Conservation (phyloP, 2,113 vertebrate species). For the Stomatorhinus ivindoensis region DNA sequence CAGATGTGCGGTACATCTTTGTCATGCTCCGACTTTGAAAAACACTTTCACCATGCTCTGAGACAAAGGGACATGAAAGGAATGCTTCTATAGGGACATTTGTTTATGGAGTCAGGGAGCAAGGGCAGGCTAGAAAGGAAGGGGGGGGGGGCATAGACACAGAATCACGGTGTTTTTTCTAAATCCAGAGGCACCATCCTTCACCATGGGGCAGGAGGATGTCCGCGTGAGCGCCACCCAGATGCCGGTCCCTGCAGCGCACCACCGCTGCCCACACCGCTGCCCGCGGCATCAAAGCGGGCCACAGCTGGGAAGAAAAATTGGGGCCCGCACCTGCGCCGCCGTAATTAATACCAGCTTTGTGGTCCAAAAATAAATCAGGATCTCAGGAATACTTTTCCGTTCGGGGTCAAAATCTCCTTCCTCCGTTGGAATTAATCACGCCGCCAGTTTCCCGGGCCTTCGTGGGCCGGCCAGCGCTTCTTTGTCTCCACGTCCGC, state of each 20-base stretch:
- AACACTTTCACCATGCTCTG: neutral
- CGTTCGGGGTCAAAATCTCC: slow-evolving; percentile 69
- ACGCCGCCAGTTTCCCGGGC: slow-evolving; percentile 23
- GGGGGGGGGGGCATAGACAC: neutral
- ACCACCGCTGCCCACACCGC: neutral
- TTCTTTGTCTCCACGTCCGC: slow-evolving; percentile 39
- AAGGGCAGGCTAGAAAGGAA: neutral
- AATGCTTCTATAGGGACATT: neutral
- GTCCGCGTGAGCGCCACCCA: slow-evolving; percentile 54
- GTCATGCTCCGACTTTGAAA: neutral
- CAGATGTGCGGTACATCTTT: neutral
- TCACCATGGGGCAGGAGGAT: slow-evolving; percentile 42
- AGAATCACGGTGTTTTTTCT: slow-evolving; percentile 40
- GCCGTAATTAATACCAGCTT: slow-evolving; percentile 65
- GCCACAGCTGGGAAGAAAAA: slow-evolving; percentile 53
- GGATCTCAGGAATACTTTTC: slow-evolving; percentile 68
- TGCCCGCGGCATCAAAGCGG: slow-evolving; percentile 20
- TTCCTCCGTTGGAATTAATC: slow-evolving; percentile 60
- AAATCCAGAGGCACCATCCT: slow-evolving; percentile 49
- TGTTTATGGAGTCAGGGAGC: neutral
- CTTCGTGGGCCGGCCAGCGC: slow-evolving; percentile 23
- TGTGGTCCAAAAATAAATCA: slow-evolving; percentile 65
- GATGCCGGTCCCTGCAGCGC: slow-evolving; percentile 30
- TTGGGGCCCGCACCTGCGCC: slow-evolving; percentile 65
- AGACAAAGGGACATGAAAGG: neutral